These are phyloP conservation scores for Montipora sp. DNA, from an alignment of 64 coral and sea anemone species.

Conservation along the genomic window DNA sequence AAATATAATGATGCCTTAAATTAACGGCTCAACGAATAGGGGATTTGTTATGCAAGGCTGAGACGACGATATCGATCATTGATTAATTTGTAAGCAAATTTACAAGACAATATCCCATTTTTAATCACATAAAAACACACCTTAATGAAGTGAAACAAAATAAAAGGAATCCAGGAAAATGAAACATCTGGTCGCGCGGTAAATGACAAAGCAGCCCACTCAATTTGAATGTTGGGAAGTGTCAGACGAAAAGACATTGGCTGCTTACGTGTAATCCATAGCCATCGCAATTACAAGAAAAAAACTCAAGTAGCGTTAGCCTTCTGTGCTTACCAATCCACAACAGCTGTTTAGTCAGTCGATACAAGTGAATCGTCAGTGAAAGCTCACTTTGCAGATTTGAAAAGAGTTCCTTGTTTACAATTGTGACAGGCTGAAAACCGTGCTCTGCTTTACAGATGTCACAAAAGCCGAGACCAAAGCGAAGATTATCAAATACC, in stretches of 20 bases:
- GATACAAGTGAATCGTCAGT: neutral
- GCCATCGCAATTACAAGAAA: neutral
- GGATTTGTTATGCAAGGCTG: neutral
- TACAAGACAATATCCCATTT: neutral
- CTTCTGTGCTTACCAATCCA: neutral
- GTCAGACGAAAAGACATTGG: conserved; percentile 19
- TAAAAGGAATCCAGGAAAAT: conserved; percentile 19
- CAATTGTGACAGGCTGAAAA: neutral
- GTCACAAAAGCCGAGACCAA: conserved; percentile 48
- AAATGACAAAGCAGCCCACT: conserved; percentile 34
- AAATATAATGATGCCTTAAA: neutral
- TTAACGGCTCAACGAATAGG: neutral
- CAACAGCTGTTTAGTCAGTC: conserved; percentile 8
- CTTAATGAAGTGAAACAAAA: conserved; percentile 55
- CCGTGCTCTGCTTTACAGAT: neutral
- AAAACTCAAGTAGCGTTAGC: neutral
- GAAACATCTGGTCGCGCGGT: conserved; percentile 31
- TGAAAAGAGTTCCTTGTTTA: conserved; percentile 10
- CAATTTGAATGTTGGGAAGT: conserved; percentile 38
- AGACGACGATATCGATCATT: neutral
- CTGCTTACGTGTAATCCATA: neutral
- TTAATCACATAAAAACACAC: conserved; percentile 39
- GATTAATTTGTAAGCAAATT: conserved; percentile 6
- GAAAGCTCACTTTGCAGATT: neutral
- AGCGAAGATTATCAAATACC: conserved; percentile 32